A percentile compares a stretch with the other conserved stretches of the same genome.
Conservation (phyloP, 1,140 invertebrate species). For the Belonocnema kinseyi region DNA sequence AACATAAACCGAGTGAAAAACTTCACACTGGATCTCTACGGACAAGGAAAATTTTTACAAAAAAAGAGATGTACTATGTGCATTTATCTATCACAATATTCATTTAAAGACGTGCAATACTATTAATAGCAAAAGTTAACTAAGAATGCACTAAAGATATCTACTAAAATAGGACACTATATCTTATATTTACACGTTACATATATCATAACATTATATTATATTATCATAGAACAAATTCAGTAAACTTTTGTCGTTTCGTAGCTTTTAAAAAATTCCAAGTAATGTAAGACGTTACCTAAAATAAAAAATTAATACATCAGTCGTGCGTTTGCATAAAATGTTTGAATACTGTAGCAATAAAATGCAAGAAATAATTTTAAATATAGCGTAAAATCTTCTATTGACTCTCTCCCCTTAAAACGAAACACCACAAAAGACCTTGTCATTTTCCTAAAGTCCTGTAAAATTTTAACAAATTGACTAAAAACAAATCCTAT, state of each 20-base stretch:
- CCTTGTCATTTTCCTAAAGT: neutral
- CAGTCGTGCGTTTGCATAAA: conserved; percentile 41
- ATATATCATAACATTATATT: conserved; percentile 8
- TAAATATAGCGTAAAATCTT: neutral
- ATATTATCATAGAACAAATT: neutral
- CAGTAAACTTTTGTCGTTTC: no score
- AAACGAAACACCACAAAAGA: neutral
- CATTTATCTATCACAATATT: conserved; percentile 5
- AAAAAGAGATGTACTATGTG: neutral
- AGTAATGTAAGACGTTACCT: conserved; percentile 15
- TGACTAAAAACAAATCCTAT: neutral
- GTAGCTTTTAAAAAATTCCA: neutral
- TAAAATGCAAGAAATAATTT: conserved; percentile 17
- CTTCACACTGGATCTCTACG: neutral
- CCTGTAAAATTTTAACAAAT: neutral
- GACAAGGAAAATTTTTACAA: neutral
- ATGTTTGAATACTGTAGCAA: neutral
- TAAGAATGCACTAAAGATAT: neutral
- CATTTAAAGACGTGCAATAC: neutral
- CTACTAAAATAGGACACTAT: neutral
- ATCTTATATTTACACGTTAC: conserved; percentile 16
- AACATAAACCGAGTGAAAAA: conserved; percentile 3
- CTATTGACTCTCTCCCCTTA: neutral
- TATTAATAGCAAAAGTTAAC: neutral
- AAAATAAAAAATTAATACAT: conserved; percentile 23